These are phyloP conservation scores for Linnaemya vulpina DNA, from an alignment of 2,888 invertebrate genomes.

Conservation along the genomic window DNA sequence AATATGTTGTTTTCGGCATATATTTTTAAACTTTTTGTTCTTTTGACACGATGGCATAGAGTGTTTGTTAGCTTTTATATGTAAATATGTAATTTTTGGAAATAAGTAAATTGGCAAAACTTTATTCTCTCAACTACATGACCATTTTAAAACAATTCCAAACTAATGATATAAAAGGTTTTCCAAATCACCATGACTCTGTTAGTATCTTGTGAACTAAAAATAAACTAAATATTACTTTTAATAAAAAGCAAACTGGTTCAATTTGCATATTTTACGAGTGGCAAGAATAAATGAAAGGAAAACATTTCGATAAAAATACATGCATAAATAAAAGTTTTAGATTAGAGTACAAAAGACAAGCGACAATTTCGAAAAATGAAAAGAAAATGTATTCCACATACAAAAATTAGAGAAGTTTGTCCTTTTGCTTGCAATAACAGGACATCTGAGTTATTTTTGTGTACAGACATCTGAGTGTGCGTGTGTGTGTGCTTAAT, in stretches of 20 bases:
- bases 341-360: conserved; percentile 21
- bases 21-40: too few species aligned
- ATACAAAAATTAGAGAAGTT: conserved; percentile 19
- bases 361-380: conserved; percentile 48
- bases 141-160: conserved; percentile 47
- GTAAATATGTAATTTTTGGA: neutral
- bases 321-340: conserved; percentile 30
- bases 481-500: neutral
- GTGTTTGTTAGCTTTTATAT: too few species aligned
- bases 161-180: conserved; percentile 56
- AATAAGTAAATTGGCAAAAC: conserved; percentile 16
- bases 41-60: too few species aligned
- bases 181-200: conserved; percentile 45
- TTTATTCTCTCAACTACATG: neutral
- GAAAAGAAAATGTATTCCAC: conserved; percentile 19
- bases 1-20: too few species aligned
- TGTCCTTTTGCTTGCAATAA: conserved; percentile 16
- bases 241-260: conserved; percentile 32
- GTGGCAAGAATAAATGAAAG: conserved; percentile 19
- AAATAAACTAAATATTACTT: conserved; percentile 35
- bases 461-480: too few species aligned
- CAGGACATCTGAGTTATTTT: neutral
- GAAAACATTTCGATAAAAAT: conserved; percentile 8
- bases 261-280: conserved; percentile 47
- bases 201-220: conserved; percentile 22